Evolutionary conservation across 2,113 vertebrate species (phyloP).

Genomic region (Sebastes fasciatus): DNA sequence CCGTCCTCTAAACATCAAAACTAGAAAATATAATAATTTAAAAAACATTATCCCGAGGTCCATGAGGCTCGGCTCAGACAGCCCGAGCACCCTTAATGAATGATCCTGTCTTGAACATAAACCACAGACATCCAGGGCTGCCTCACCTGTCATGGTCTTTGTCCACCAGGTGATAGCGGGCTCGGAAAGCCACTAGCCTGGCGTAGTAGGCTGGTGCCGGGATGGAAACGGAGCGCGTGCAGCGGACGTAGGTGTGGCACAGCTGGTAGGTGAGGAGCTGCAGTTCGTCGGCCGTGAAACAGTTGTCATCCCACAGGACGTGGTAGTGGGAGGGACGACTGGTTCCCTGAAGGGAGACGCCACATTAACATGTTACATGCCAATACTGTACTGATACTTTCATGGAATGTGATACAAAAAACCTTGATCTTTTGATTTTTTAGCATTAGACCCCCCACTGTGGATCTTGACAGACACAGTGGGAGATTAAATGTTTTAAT

Average conservation of each 20-base stretch:
- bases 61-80: background rate
- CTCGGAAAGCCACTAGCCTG: conserved; percentile 95
- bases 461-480: too few species aligned
- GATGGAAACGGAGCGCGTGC: conserved; percentile 97
- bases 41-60: background rate
- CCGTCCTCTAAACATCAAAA: too few species aligned
- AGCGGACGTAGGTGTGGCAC: conserved; percentile 98
- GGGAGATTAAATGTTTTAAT: too few species aligned
- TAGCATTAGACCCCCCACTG: too few species aligned
- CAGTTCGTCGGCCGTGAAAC: conserved; percentile 96
- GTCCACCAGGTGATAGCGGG: conserved; percentile 98
- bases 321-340: conserved; percentile 99
- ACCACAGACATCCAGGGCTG: too few species aligned
- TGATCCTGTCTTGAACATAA: background rate
- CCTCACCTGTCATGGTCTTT: conserved; percentile 98
- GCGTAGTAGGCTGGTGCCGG: conserved; percentile 98
- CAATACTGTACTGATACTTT: background rate
- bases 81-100: background rate
- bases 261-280: conserved; percentile 98
- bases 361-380: background rate
- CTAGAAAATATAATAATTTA: too few species aligned
- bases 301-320: conserved; percentile 99
- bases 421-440: too few species aligned
- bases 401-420: background rate
- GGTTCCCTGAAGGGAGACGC: conserved; percentile 88